Evolutionary conservation across 2,113 vertebrate genomes (phyloP).

Genomic region (Syngnathus scovelli): DNA sequence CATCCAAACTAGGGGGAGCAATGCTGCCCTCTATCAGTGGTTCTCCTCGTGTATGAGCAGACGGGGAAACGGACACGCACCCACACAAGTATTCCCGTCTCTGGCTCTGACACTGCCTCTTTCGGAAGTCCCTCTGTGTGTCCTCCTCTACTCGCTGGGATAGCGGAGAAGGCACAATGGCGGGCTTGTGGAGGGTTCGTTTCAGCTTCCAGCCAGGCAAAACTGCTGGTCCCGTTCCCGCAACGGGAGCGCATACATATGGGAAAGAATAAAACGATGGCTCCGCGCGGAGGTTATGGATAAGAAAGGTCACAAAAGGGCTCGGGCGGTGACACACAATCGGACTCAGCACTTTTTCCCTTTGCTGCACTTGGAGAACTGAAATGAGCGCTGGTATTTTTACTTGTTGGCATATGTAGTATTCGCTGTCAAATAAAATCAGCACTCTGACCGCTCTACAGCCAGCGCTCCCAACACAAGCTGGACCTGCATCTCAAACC

Average conservation of each 20-base stretch:
- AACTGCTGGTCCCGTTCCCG: slow-evolving; percentile 53
- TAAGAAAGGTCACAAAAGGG: slow-evolving; percentile 53
- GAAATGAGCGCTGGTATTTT: slow-evolving; percentile 34
- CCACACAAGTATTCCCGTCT: slow-evolving; percentile 16
- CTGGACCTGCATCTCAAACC: slow-evolving; percentile 19
- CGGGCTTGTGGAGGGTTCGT: slow-evolving; percentile 42
- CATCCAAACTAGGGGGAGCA: slow-evolving; percentile 29
- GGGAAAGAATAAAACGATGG: slow-evolving; percentile 56
- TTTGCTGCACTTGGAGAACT: slow-evolving; percentile 22
- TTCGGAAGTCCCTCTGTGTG: slow-evolving; percentile 40
- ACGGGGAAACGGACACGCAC: slow-evolving; percentile 15
- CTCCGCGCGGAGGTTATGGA: slow-evolving; percentile 51
- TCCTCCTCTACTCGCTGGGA: slow-evolving; percentile 49
- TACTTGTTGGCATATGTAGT: slow-evolving; percentile 26
- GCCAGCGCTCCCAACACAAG: slow-evolving; percentile 21
- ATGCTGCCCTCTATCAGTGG: slow-evolving; percentile 67
- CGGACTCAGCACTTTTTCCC: slow-evolving; percentile 49
- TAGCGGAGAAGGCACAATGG: slow-evolving; percentile 53
- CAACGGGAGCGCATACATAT: slow-evolving; percentile 54
- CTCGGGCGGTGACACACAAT: slow-evolving; percentile 44
- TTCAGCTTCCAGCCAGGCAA: slow-evolving; percentile 31
- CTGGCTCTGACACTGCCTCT: slow-evolving; percentile 15
- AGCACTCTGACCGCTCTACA: slow-evolving; percentile 39
- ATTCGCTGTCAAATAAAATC: slow-evolving; percentile 49
- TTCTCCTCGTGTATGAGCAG: slow-evolving; percentile 23